Conservation (phyloP, 2,113 vertebrate species). For the Pterocles burchelli region DNA sequence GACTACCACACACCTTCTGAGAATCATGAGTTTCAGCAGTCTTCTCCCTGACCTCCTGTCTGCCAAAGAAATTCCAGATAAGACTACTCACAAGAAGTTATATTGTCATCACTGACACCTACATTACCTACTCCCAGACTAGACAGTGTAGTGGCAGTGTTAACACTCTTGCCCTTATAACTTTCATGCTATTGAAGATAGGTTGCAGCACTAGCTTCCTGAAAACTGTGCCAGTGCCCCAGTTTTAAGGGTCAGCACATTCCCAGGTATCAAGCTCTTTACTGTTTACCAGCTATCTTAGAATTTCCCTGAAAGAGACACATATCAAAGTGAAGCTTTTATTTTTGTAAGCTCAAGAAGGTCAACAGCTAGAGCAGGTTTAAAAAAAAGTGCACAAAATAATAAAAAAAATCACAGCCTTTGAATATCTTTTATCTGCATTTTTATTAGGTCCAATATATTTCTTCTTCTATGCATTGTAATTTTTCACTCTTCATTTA, state of each 20-base stretch:
- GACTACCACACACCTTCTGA: background rate
- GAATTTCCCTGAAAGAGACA: background rate
- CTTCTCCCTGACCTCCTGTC: background rate
- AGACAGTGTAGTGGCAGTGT: fast-evolving
- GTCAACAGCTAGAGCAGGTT: background rate
- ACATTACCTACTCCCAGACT: background rate
- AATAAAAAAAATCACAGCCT: background rate
- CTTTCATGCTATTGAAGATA: background rate
- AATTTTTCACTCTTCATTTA: background rate
- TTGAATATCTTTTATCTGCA: background rate
- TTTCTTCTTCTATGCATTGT: background rate
- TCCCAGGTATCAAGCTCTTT: background rate
- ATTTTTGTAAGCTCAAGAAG: background rate
- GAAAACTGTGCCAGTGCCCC: background rate
- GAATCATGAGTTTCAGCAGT: background rate
- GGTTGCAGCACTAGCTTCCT: background rate
- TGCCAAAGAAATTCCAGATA: background rate
- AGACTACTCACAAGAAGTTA: fast-evolving
- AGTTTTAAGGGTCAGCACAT: background rate
- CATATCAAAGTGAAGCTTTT: background rate
- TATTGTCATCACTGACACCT: background rate
- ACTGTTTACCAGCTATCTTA: background rate
- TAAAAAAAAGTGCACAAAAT: background rate
- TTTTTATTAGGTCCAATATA: background rate
- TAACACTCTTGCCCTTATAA: background rate